Evolutionary conservation across 23 tunicate species (phyloP).

Genomic region (Clavelina lepadiformis): DNA sequence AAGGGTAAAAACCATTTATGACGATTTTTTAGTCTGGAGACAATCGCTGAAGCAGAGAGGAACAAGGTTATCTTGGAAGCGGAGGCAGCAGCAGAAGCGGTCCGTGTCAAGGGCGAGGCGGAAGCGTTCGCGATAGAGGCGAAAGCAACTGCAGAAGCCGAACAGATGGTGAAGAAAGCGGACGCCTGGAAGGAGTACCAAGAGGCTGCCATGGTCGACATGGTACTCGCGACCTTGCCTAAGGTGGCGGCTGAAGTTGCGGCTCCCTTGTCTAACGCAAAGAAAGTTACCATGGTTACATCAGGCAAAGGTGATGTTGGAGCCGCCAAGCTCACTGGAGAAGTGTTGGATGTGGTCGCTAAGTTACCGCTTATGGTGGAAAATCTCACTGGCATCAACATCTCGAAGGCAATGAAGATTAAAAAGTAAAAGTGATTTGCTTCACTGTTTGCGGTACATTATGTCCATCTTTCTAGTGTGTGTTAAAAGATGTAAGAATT

Average conservation of each 20-base stretch:
- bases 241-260: slow-evolving; percentile 97
- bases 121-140: slow-evolving; percentile 90
- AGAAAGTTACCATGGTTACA: slow-evolving; percentile 87
- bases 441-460: too few relatives aligned
- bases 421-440: too few relatives aligned
- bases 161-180: slow-evolving; percentile 97
- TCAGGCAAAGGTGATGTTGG: slow-evolving; percentile 88
- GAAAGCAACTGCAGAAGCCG: slow-evolving; percentile 92
- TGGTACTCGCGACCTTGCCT: slow-evolving; percentile 85
- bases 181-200: slow-evolving; percentile 96
- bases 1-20: too few relatives aligned
- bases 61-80: slow-evolving; percentile 87
- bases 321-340: slow-evolving; percentile 87
- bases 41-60: slow-evolving; percentile 79
- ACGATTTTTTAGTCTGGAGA: slow-evolving; percentile 59
- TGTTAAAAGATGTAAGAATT: too few relatives aligned
- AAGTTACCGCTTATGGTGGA: slow-evolving; percentile 76
- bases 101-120: slow-evolving; percentile 92
- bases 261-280: slow-evolving; percentile 63
- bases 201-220: slow-evolving; percentile 99
- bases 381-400: slow-evolving; percentile 81
- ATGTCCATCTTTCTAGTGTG: too few relatives aligned
- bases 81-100: slow-evolving; percentile 86
- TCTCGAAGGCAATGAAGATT: slow-evolving; percentile 52
- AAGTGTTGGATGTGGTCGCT: slow-evolving; percentile 83